Conservation (phyloP, 2,888 invertebrate genomes). For the Acheta domesticus region DNA sequence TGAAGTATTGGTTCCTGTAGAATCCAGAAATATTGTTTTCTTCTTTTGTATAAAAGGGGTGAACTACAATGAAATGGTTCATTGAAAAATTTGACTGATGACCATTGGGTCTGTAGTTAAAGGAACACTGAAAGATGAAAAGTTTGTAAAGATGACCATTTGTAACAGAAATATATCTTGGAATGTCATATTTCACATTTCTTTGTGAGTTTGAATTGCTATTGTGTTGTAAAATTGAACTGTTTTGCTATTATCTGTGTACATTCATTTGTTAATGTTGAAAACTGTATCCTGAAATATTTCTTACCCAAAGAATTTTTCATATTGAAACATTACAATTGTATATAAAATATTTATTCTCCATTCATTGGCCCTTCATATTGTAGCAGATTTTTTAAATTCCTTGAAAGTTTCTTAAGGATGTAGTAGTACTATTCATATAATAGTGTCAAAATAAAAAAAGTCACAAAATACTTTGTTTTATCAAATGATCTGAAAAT, state of each 20-base stretch:
- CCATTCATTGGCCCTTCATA: no score
- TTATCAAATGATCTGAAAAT: not conserved
- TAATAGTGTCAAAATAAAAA: not conserved
- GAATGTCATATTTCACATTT: constrained; percentile 11
- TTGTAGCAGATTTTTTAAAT: no score
- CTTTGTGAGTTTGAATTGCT: not conserved
- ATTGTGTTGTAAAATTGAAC: constrained; percentile 20
- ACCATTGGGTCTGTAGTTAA: not conserved
- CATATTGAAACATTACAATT: no score
- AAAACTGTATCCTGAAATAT: no score
- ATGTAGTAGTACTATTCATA: not conserved
- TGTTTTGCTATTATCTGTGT: not conserved
- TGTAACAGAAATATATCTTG: not conserved
- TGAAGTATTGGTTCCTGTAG: not conserved
- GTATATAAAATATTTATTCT: no score
- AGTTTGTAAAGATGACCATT: constrained; percentile 23
- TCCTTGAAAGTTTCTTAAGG: no score
- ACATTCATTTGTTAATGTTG: no score
- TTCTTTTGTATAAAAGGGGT: not conserved
- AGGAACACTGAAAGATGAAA: constrained; percentile 12
- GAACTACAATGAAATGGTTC: not conserved
- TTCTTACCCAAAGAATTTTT: no score
- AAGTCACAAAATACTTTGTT: not conserved
- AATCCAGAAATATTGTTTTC: not conserved
- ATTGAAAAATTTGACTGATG: constrained; percentile 4